Base-by-base conservation (phyloP, 2,888 invertebrate species). In the Conus canariensis region DNA sequence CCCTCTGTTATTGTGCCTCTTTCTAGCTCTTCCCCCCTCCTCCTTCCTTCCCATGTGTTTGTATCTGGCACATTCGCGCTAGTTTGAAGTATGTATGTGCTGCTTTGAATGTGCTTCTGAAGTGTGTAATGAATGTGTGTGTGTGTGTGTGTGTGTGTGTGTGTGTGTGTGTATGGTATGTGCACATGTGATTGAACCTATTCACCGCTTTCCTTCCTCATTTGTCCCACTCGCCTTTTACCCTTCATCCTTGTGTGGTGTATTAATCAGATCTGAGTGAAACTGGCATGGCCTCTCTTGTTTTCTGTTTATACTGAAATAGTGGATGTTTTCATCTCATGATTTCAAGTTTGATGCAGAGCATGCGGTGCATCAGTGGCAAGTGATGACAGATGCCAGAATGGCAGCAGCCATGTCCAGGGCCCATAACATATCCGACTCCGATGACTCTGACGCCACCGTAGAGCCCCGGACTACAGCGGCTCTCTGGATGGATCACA, bases 391-490 rank as follows among this genome's bases (percentile, higher is more conserved):
- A 56, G 90, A 91, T 82, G 56, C 56, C 64, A 74, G 60, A n/a
- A 77, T 90, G 59, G 89, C 91, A 16, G 74, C 89, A 30, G 25
- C 67, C 25, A 56, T 89, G 25, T 86, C 90, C 22, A 90, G 88
- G 45, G 89, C 88, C 16, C 92, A 93, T 87, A 77, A 88, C 16
- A 92, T 94, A 60, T 95, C 95, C 12, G 94, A 95, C 85, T 91
- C 94, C 8, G 95, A 94, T 90, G 95, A 94, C 90, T 93, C 94
- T 9, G 94, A 94, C 85, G 91, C 87, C 30, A 94, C 94, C 14
- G 88, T 93, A 80, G 94, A 93, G 82, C 93, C 95, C 92, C 92
- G 87, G 92, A 91, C 14, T 85, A 77, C 56, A 87, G 87, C 8
- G 70, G 30, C 10, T 30, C 30, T 3, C 70, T 83, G 16, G 90